Conservation (phyloP, 1,140 invertebrate genomes). For the Nasonia longicornis region DNA sequence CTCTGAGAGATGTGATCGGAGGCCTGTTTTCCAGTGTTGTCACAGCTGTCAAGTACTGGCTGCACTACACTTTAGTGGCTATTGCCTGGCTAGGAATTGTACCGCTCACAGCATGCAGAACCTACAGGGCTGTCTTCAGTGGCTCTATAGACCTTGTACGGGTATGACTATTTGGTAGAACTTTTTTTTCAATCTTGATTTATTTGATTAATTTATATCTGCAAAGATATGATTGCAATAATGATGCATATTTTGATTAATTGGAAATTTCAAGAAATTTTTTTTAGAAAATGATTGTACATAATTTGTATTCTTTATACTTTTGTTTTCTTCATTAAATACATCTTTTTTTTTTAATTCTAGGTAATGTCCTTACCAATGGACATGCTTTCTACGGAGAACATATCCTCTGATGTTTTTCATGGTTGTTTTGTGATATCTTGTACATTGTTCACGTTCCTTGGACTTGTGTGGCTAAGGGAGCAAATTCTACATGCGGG, state of each 20-base stretch:
- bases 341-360: not conserved
- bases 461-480: conserved; percentile 95
- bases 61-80: conserved; percentile 96
- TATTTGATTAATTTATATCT: too few species aligned
- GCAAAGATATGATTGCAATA: too few species aligned
- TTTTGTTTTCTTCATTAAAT: not conserved
- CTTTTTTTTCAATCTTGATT: not conserved
- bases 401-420: conserved; percentile 92
- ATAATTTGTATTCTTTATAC: too few species aligned
- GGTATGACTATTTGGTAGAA: conserved; percentile 48
- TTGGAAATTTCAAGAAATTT: not conserved
- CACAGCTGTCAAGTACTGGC: conserved; percentile 94
- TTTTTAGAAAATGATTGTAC: conserved; percentile 6
- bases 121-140: conserved; percentile 92
- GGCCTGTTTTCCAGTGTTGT: conserved; percentile 90
- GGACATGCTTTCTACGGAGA: conserved; percentile 93
- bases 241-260: too few species aligned
- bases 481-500: conserved; percentile 98
- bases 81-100: conserved; percentile 98
- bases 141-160: conserved; percentile 85
- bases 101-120: conserved; percentile 95
- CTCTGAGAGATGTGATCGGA: conserved; percentile 88
- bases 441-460: conserved; percentile 96
- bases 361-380: conserved; percentile 86
- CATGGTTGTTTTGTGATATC: conserved; percentile 97